These are phyloP conservation scores for Penaeus chinensis DNA, from an alignment of 1,140 invertebrate genomes.

Conservation along the genomic window DNA sequence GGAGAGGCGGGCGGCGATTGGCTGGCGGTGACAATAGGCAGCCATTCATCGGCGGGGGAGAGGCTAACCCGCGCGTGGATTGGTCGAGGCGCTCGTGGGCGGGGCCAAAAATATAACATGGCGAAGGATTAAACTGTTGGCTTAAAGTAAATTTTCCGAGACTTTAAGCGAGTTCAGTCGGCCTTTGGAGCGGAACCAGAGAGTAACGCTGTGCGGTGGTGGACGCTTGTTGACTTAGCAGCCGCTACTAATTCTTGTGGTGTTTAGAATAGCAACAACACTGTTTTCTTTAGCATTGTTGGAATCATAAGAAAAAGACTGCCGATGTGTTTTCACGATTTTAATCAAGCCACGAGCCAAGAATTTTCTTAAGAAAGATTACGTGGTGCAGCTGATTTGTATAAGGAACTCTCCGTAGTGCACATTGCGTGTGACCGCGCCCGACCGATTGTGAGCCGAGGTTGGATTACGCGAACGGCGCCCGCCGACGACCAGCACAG, in stretches of 20 bases:
- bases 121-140: conserved; percentile 64
- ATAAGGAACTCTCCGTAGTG: conserved; percentile 24
- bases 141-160: conserved; percentile 65
- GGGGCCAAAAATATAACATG: conserved; percentile 62
- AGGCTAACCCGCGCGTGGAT: background rate
- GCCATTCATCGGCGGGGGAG: conserved; percentile 46
- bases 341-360: conserved; percentile 53
- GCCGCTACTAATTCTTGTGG: conserved; percentile 63
- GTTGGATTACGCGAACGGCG: conserved; percentile 21
- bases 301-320: conserved; percentile 61
- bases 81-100: conserved; percentile 37
- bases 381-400: conserved; percentile 42
- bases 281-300: conserved; percentile 64
- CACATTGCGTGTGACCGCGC: background rate
- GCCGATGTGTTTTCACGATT: conserved; percentile 59
- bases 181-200: conserved; percentile 61
- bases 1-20: conserved; percentile 22
- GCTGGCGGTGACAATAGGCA: conserved; percentile 33
- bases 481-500: conserved; percentile 10
- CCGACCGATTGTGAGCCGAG: conserved; percentile 11
- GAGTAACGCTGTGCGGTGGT: conserved; percentile 51
- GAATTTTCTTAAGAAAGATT: conserved; percentile 43
- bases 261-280: conserved; percentile 64
- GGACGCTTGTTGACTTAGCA: conserved; percentile 63
- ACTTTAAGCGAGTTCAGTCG: conserved; percentile 64